Evolutionary conservation across 2,797 vertebrate genomes (phyloP), one percentile per base, ranked within the genome.

Genomic region (Halcyon leucocephala): DNA sequence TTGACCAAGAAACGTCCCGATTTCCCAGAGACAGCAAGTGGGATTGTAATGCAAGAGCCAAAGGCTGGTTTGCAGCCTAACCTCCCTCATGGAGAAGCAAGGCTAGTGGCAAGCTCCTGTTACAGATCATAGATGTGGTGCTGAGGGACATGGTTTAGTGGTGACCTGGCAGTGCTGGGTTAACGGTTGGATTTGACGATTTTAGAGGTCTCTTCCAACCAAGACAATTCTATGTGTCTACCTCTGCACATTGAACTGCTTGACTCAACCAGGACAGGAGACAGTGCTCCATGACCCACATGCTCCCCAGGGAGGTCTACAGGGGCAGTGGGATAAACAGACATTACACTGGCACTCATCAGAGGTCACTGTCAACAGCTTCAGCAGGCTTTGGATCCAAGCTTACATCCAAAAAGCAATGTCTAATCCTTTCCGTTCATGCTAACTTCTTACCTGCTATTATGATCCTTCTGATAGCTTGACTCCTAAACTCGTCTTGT

Each of bases 321-420:
- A 0, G 7, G 9, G 20, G 21, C 33, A 90, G 55, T 0, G 0
- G 67, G 35, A 57, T 15, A 44, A 26, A 46, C 14, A 17, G 61
- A 31, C 13, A 17, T 46, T 33, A 39, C 48, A 41, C 13, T 37
- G 35, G 35, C 35, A 46, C 15, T 46, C 49, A 31, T 0, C 1
- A 1, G 51, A 76, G 33, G 31, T 74, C 57, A 67, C 46, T 88
- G 49, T 46, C 54, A 42, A 62, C 25, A 80, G 8, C 39, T 73
- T 70, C 25, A 64, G 39, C 19, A 42, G 18, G n/a, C 14, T 81
- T 82, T 29, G 22, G 64, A 70, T 66, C 52, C 25, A 41, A 64
- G 51, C 21, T 48, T 33, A 52, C 58, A 54, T 8, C 20, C 44
- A 51, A 72, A 89, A 66, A 52, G 24, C 73, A 10, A 48, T 2